Evolutionary conservation across 2,797 vertebrate species (phyloP).

Genomic region (Corythornis leucogaster): DNA sequence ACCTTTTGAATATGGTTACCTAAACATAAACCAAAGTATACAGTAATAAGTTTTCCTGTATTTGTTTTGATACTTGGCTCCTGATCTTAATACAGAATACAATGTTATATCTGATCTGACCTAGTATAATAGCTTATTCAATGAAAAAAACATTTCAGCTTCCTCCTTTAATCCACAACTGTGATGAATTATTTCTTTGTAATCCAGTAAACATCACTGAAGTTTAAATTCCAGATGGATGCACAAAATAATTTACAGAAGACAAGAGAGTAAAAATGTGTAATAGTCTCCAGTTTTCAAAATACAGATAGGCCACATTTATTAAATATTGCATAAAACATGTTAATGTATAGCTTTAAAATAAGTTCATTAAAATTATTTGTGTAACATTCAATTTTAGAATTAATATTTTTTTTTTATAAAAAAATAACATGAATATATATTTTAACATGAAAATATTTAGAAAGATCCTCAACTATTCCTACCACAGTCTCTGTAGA

Average conservation of each 20-base stretch:
- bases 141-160: not conserved
- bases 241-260: not conserved
- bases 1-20: too few species aligned
- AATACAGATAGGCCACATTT: not conserved
- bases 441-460: not conserved
- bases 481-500: not conserved
- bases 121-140: not conserved
- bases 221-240: not conserved
- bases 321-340: not conserved
- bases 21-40: not conserved
- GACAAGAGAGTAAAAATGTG: not conserved
- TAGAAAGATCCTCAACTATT: not conserved
- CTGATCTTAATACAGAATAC: not conserved
- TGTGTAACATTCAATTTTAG: not conserved
- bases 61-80: not conserved
- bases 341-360: not conserved
- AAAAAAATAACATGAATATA: not conserved
- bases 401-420: not conserved
- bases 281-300: not conserved
- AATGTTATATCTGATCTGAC: not conserved
- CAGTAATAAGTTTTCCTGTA: not conserved
- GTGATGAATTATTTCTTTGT: not conserved
- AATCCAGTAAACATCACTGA: not conserved
- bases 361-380: not conserved
- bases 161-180: not conserved